These are phyloP conservation scores for Bellardia pandia DNA, from an alignment of 2,888 invertebrate genomes.

Conservation along the genomic window DNA sequence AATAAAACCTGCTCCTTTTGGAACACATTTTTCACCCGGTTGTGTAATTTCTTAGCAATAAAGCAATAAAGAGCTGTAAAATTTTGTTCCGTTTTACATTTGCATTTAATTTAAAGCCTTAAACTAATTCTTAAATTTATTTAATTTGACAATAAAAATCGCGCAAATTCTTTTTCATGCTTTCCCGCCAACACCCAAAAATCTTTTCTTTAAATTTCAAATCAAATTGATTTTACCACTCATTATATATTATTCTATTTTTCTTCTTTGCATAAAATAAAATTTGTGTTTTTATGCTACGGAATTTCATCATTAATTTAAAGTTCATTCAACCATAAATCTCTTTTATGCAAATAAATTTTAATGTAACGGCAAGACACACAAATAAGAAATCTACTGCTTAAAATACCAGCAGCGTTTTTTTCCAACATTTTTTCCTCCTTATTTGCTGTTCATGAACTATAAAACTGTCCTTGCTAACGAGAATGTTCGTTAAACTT, in stretches of 20 bases:
- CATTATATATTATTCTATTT: neutral
- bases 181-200: constrained; percentile 67
- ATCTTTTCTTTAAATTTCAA: constrained; percentile 75
- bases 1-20: too few species aligned
- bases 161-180: too few species aligned
- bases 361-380: constrained; percentile 17
- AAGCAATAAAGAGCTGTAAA: too few species aligned
- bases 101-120: too few species aligned
- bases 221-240: constrained; percentile 21
- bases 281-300: constrained; percentile 4
- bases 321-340: constrained; percentile 67
- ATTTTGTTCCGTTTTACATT: too few species aligned
- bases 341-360: constrained; percentile 69
- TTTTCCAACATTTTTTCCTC: neutral
- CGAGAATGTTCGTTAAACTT: constrained; percentile 56
- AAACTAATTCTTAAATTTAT: too few species aligned
- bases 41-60: too few species aligned
- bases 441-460: constrained; percentile 10
- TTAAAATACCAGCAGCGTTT: neutral
- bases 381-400: constrained; percentile 4
- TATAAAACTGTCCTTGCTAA: constrained; percentile 56
- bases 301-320: constrained; percentile 65
- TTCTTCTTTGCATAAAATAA: too few species aligned
- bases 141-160: too few species aligned
- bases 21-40: too few species aligned